Conservation (phyloP, 1,140 invertebrate genomes). For the Hermetia illucens region DNA sequence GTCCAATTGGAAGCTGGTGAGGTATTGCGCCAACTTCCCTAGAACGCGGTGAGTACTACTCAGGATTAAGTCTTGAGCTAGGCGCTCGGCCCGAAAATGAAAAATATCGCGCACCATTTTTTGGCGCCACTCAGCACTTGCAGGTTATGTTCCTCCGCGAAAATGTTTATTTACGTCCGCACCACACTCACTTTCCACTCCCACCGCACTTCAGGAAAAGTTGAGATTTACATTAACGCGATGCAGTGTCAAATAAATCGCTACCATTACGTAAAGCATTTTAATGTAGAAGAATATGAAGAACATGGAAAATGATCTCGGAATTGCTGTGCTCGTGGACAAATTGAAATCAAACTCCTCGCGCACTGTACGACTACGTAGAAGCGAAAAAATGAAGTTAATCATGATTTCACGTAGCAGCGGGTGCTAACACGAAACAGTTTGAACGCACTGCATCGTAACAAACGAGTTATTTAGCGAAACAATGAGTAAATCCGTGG, state of each 20-base stretch:
- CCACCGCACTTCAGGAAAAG: too few species aligned
- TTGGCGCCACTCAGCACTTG: too few species aligned
- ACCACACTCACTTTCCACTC: too few species aligned
- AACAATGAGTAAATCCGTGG: too few species aligned
- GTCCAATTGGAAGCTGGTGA: constrained; percentile 22
- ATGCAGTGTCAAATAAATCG: constrained; percentile 21
- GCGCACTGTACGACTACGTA: background rate
- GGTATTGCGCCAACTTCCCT: constrained; percentile 20
- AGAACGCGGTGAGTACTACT: constrained; percentile 14
- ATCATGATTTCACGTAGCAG: too few species aligned
- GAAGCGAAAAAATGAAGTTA: background rate
- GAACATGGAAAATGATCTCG: constrained; percentile 26
- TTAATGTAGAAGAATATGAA: constrained; percentile 25
- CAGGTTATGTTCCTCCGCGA: too few species aligned
- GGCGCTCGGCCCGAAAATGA: constrained; percentile 20
- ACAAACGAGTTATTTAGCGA: too few species aligned
- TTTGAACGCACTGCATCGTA: too few species aligned
- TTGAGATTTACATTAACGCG: constrained; percentile 7
- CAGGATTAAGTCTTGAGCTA: constrained; percentile 17
- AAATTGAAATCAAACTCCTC: background rate
- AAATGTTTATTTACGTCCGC: too few species aligned
- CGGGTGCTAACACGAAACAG: too few species aligned
- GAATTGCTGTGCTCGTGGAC: too few species aligned
- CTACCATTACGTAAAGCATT: constrained; percentile 22
- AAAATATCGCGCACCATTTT: too few species aligned